Percentiles rank a stretch among this genome's conserved stretches.
These are phyloP conservation scores for Drosophila melanosoma DNA, from an alignment of 2,888 invertebrate genomes.

Conservation along the genomic window DNA sequence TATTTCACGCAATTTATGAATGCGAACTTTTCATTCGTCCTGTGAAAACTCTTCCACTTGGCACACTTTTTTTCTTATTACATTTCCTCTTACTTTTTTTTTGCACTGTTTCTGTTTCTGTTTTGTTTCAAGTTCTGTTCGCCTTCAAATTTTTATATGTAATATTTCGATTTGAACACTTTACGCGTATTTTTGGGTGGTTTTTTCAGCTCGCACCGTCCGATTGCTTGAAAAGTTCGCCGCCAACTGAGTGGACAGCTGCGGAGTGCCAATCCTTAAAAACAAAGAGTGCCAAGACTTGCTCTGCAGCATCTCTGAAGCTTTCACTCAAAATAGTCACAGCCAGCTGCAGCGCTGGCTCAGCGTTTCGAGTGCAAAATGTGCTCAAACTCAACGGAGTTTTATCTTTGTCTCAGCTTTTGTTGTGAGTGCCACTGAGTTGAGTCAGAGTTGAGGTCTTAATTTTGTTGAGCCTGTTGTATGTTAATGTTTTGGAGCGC, in stretches of 20 bases:
- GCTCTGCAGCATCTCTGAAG: constrained; percentile 69
- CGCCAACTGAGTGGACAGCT: constrained; percentile 70
- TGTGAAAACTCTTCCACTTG: constrained; percentile 41
- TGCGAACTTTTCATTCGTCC: constrained; percentile 12
- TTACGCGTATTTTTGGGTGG: constrained; percentile 7
- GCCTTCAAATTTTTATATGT: constrained; percentile 26
- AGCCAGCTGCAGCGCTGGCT: constrained; percentile 3
- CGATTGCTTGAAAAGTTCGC: constrained; percentile 70
- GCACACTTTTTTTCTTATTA: constrained; percentile 38
- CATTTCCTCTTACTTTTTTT: constrained; percentile 53
- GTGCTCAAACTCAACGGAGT: constrained; percentile 37
- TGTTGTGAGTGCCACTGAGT: constrained; percentile 52
- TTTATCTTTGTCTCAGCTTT: constrained; percentile 2
- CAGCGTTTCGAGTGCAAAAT: constrained; percentile 57
- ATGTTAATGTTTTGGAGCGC: constrained; percentile 1
- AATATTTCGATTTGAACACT: constrained; percentile 36
- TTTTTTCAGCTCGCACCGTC: constrained; percentile 42
- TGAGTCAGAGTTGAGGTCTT: neutral
- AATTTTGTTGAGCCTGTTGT: constrained; percentile 1
- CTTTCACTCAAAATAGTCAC: constrained; percentile 33
- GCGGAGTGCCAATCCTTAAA: constrained; percentile 73
- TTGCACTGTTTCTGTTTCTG: constrained; percentile 43
- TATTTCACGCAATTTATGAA: constrained; percentile 40
- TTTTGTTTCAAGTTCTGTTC: constrained; percentile 9
- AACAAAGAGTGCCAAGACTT: constrained; percentile 47